Evolutionary conservation across 1,140 invertebrate genomes (phyloP), one percentile per base, ranked within the genome.

Genomic region (Hermatobates lingyangjiaoensis): DNA sequence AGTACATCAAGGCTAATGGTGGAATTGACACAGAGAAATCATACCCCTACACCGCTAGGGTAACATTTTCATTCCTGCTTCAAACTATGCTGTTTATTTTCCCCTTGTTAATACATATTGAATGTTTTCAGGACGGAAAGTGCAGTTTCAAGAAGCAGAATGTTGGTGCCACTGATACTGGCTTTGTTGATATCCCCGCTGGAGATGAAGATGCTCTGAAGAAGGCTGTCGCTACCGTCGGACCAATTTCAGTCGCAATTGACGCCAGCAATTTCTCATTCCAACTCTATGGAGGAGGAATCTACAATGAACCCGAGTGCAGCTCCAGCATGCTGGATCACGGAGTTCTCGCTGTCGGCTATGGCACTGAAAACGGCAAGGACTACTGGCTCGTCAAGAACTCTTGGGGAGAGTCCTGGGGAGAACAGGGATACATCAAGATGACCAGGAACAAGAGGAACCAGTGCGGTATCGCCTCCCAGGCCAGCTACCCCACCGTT

Each of bases 401-500:
- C 69, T 92, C 87, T 0, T 96, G 91, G 91, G 91, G 87, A 7
- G 87, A 81, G 60, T 81, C 91, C 60, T 95, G 90, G 89, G 91
- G 90, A 18, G 92, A 93, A 62, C 87, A 93, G 66, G 85, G 86
- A 1, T 95, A 94, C 60, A 78, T 93, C 25, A 71, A 93, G 1
- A 93, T 95, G 79, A 76, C 85, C 1, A n/a, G n/a, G n/a, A 77
- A 81, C 27, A 78, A 80, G 55, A 73, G 92, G 57, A 91, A 95
- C 66, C 91, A 92, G 64, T 94, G 90, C 61, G 91, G 91, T 14
- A 87, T 94, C 2, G 77, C 86, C 60, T 83, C 84, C 27, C 71
- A 75, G 27, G 79, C 90, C 15, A 92, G 88, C 26, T 94, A 88
- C 66, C n/a, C n/a, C n/a, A n/a, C n/a, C n/a, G n/a, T n/a, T n/a